Evolutionary conservation across 2,888 invertebrate genomes (phyloP).

Genomic region (Petrophora chlorosata): DNA sequence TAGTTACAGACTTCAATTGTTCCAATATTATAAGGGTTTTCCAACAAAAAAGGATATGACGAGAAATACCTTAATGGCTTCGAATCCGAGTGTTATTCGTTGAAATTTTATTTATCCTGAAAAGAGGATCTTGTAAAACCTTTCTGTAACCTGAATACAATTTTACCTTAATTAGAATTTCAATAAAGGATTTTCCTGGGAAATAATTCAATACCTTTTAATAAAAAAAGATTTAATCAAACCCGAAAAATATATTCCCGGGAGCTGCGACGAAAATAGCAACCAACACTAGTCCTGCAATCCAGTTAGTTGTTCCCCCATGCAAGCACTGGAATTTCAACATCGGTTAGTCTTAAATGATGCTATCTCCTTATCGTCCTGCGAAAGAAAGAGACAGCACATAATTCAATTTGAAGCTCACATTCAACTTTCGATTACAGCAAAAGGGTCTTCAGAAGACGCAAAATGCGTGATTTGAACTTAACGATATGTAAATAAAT

Average conservation of each 20-base stretch:
- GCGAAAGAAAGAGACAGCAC: conserved; percentile 28
- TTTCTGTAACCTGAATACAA: conserved; percentile 16
- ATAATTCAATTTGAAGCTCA: conserved; percentile 32
- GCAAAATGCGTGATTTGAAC: conserved; percentile 49
- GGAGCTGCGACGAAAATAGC: neutral
- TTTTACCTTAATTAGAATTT: conserved; percentile 21
- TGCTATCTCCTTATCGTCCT: conserved; percentile 42
- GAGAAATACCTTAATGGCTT: no score
- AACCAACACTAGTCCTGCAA: conserved; percentile 37
- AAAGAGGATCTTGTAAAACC: conserved; percentile 1
- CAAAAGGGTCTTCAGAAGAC: conserved; percentile 40
- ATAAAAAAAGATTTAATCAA: no score
- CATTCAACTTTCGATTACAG: conserved; percentile 36
- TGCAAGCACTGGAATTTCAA: conserved; percentile 43
- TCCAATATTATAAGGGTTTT: no score
- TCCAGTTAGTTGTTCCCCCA: conserved; percentile 55
- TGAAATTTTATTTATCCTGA: neutral
- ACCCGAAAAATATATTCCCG: neutral
- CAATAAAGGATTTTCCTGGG: conserved; percentile 7
- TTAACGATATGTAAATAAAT: conserved; percentile 53
- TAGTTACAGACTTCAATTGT: no score
- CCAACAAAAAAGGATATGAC: no score
- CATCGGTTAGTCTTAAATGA: conserved; percentile 46
- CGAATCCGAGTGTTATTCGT: neutral
- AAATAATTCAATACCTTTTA: conserved; percentile 2